Evolutionary conservation across 2,113 vertebrate species (phyloP).

Genomic region (Ranitomeya variabilis): DNA sequence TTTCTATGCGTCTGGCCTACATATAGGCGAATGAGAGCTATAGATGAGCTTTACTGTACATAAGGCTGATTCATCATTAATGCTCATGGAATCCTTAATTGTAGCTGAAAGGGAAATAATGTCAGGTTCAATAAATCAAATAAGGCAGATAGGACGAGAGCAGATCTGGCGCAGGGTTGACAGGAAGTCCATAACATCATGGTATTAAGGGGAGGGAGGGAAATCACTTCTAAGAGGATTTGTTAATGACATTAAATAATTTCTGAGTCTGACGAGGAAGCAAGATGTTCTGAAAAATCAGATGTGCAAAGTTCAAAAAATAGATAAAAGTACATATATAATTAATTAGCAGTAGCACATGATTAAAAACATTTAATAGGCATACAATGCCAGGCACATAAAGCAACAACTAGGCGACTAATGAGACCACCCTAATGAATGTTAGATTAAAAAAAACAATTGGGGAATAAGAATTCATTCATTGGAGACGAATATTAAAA

Average conservation of each 20-base stretch:
- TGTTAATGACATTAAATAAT: not conserved
- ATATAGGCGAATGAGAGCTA: not conserved
- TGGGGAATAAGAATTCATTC: no score
- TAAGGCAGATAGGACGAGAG: not conserved
- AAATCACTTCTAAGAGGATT: not conserved
- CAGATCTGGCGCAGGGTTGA: not conserved
- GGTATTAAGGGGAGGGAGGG: not conserved
- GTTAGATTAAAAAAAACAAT: no score
- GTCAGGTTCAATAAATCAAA: not conserved
- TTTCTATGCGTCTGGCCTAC: not conserved
- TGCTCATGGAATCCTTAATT: not conserved
- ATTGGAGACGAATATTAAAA: no score
- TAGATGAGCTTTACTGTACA: not conserved
- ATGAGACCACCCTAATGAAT: no score
- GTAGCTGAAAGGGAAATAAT: not conserved
- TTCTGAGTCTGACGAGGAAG: not conserved
- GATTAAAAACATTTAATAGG: no score
- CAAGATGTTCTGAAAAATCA: not conserved
- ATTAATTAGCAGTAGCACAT: no score
- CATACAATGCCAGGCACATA: no score
- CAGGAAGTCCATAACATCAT: not conserved
- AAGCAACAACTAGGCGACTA: no score
- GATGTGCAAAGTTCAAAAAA: no score
- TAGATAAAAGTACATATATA: no score
- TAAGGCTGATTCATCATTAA: not conserved